phyloP scores from a whole-genome alignment of 2,888 invertebrate genomes.

The Cosmia trapezina region DNA sequence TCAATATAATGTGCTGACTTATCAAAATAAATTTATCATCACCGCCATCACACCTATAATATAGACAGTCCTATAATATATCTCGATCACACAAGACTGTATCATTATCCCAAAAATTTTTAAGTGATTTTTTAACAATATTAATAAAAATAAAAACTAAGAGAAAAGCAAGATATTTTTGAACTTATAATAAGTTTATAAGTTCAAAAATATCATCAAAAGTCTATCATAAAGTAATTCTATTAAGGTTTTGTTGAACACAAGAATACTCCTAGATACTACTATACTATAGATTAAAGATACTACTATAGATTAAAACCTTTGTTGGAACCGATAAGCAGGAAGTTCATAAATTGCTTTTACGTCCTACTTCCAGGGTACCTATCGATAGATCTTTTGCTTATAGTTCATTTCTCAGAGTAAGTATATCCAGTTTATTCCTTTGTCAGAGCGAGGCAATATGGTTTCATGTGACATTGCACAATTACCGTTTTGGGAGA shows the following conservation, averaged over 20 bases:
- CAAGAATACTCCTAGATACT: constrained; percentile 2
- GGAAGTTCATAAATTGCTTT: constrained; percentile 27
- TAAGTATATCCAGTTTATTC: neutral
- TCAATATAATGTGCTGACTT: neutral
- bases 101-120: neutral
- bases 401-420: neutral
- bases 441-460: neutral
- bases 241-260: constrained; percentile 15
- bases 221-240: constrained; percentile 19
- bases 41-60: neutral
- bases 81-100: neutral
- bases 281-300: constrained; percentile 14
- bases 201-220: too few relatives aligned
- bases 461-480: neutral
- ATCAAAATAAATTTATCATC: neutral
- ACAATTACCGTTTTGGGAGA: neutral
- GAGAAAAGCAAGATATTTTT: neutral
- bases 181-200: too few relatives aligned
- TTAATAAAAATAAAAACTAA: neutral
- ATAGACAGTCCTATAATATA: neutral
- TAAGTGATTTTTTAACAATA: neutral
- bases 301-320: constrained; percentile 11
- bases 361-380: neutral
- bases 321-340: constrained; percentile 32
- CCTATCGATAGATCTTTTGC: neutral